phyloP scores from a whole-genome alignment of 2,888 invertebrate species.

The Lithophane semibrunnea region DNA sequence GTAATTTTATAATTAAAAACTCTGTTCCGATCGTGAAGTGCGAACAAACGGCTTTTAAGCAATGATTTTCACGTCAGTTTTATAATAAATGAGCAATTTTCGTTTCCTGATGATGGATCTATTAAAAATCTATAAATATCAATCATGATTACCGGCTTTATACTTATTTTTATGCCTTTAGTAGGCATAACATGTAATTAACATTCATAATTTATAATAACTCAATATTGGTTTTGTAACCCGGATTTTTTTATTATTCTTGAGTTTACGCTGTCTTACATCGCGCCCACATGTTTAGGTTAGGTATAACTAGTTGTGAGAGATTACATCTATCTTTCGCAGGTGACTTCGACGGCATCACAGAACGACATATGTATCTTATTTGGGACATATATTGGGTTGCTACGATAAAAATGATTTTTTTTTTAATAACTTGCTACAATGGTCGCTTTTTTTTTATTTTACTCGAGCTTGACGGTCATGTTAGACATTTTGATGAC shows the following conservation, averaged over 20 bases:
- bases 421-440: background rate
- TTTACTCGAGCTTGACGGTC: background rate
- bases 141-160: conserved; percentile 17
- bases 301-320: background rate
- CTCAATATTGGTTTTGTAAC: conserved; percentile 24
- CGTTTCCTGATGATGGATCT: conserved; percentile 48
- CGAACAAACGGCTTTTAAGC: conserved; percentile 26
- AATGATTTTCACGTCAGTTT: conserved; percentile 48
- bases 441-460: background rate
- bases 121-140: conserved; percentile 52
- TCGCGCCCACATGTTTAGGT: background rate
- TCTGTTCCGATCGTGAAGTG: conserved; percentile 25
- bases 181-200: conserved; percentile 26
- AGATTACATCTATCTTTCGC: background rate
- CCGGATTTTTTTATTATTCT: background rate
- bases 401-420: background rate
- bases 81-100: conserved; percentile 46
- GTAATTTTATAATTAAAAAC: conserved; percentile 26
- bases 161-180: conserved; percentile 3
- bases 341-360: background rate
- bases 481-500: background rate
- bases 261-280: background rate
- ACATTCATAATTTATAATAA: conserved; percentile 5
- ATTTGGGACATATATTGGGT: too few species aligned
- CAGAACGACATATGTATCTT: background rate